Base-by-base conservation (phyloP, 2,113 vertebrate genomes). In the Excalfactoria chinensis region DNA sequence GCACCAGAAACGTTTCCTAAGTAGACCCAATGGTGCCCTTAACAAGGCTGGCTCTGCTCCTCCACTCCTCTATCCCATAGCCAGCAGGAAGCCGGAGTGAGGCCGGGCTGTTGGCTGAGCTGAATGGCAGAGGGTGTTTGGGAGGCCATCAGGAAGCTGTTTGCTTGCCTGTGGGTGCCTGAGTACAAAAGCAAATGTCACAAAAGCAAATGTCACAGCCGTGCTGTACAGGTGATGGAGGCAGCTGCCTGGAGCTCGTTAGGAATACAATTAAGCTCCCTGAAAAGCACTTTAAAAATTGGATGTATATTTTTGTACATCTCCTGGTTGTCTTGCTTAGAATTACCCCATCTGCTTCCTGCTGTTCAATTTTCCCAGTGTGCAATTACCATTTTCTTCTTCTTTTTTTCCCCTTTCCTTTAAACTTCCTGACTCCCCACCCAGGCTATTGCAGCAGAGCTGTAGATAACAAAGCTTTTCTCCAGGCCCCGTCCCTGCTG, bases 261-360 rank as follows among this genome's bases (percentile, higher is more conserved):
- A 96, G 63, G 59, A 89, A 81, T 11, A 32, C 55, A 87, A 83
- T 90, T 91, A 87, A 84, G 44, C 64, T 84, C 35, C 64, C 88
- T 23, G 19, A 23, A 40, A 72, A 88, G 79, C 5, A 1, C 85
- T 73, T 89, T 75, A 1, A 35, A 88, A 88, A 82, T 11, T 28
- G 73, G 76, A 19, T 74, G 4, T 51, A 0, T 83, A 23, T 79
- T 90, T 68, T 90, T 90, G 66, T 90, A 11, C 82, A 41, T 77
- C 64, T 89, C 84, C 59, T 82, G 68, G 78, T 88, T 83, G 84
- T 51, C 74, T 66, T 22, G 37, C 62, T 79, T 67, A 63, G 77
- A 43, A 30, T 41, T 89, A 91, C 79, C 49, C 83, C 4, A 8
- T 35, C 81, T 71, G 78, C 78, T 96, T 95, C 94, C 94, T 91